These are phyloP conservation scores for Hafferia zeledoni DNA, from an alignment of 2,797 vertebrate species.

Conservation along the genomic window DNA sequence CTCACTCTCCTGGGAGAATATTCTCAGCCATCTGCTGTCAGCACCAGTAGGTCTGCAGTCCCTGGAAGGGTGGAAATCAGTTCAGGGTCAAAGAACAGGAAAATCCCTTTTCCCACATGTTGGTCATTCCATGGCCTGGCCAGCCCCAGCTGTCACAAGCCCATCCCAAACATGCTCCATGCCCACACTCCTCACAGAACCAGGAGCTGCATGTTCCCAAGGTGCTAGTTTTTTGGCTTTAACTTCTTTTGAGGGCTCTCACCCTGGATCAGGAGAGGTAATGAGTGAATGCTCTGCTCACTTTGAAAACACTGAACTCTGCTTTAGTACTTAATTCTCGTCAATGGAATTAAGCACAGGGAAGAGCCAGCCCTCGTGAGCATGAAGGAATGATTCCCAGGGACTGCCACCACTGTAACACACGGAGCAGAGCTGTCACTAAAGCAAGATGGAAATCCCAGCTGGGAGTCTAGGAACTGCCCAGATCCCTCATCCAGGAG, in stretches of 20 bases:
- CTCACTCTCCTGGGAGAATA: not conserved
- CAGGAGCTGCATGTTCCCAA: not conserved
- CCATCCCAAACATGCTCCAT: not conserved
- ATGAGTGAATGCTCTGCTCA: not conserved
- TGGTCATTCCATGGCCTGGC: not conserved
- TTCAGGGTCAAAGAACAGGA: not conserved
- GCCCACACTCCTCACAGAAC: not conserved
- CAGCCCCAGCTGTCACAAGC: not conserved
- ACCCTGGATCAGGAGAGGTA: not conserved
- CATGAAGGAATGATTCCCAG: not conserved
- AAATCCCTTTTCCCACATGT: not conserved
- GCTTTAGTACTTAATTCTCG: not conserved
- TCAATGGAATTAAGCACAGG: not conserved
- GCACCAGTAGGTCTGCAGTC: not conserved
- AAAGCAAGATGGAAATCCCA: not conserved
- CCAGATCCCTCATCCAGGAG: not conserved
- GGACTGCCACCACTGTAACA: not conserved
- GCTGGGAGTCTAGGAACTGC: not conserved
- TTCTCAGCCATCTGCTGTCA: conserved; percentile 34
- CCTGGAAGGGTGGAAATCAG: not conserved
- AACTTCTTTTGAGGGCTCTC: not conserved
- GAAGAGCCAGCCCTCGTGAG: not conserved
- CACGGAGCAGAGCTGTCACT: not conserved
- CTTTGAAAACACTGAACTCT: not conserved
- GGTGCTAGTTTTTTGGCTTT: fast-evolving